Evolutionary conservation across 2,888 invertebrate species (phyloP), one percentile per base, ranked within the genome.

Genomic region (Pomacea canaliculata): DNA sequence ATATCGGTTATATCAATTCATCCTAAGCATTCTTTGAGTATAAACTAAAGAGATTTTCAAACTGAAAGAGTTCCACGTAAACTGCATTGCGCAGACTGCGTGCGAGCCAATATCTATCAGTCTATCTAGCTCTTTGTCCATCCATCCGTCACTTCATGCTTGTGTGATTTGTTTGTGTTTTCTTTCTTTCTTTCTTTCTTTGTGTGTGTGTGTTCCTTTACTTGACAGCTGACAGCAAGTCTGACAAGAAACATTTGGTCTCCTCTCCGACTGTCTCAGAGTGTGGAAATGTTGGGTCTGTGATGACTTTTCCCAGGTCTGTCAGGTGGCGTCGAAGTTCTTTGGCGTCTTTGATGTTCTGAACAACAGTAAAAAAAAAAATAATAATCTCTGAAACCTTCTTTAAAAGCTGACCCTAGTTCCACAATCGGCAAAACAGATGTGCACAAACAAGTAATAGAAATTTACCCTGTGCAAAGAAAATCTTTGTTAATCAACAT

Each of bases 141-240:
- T 37, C 37, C 37, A 37, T 37, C 37, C 37, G 37, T 5, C 37
- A 37, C 5, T 37, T 3, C 37, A 37, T 18, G 69, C 2, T 1
- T 67, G 67, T 67, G 67, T 27, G 51, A 51, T 56, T 1, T 16
- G 51, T 16, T 1, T 13, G 16, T 13, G 2, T 16, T 16, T 46
- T 37, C 10, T 67, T 46, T 67, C 1, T 37, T 9, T 19, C 5
- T 67, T 16, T 7, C 4, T 16, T 46, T 37, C 9, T 67, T 46
- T 67, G 37, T 37, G 67, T 12, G 67, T 46, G 27, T 19, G 63
- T 23, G 7, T 7, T 12, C n/a, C 16, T 65, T 13, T 37, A 73
- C 73, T 67, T 60, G 73, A 73, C 68, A n/a, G 19, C 59, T 27
- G 56, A 59, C 68, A 73, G 68, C 16, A 73, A 7, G 18, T 23